These are phyloP conservation scores for Bergia sp. DNA, from an alignment of 92 coral and sea anemone genomes.

Conservation along the genomic window DNA sequence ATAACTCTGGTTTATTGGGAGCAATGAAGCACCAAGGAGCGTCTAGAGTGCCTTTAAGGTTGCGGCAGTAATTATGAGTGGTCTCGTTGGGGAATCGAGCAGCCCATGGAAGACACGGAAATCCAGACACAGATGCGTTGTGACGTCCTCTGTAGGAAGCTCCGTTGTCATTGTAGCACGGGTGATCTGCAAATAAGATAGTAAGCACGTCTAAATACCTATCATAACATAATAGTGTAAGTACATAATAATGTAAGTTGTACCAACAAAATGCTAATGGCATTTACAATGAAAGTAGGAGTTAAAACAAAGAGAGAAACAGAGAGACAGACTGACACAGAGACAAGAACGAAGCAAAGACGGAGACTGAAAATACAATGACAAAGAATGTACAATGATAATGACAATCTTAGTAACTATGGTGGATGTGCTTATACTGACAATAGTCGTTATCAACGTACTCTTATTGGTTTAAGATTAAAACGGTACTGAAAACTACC, in stretches of 20 bases:
- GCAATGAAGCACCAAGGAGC: conserved; percentile 91
- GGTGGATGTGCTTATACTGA: no score
- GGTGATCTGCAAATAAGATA: conserved; percentile 43
- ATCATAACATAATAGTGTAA: no score
- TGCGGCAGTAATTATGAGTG: conserved; percentile 85
- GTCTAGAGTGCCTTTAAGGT: conserved; percentile 51
- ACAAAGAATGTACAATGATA: no score
- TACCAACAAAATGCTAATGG: no score
- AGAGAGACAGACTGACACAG: background rate
- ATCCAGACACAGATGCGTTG: conserved; percentile 69
- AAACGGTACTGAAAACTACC: no score
- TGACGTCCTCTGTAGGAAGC: conserved; percentile 69
- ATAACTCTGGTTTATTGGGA: conserved; percentile 57
- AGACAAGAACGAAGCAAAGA: background rate
- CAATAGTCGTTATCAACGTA: no score
- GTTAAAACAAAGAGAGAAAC: no score
- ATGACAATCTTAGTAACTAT: no score
- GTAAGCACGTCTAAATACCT: background rate
- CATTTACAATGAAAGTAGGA: background rate
- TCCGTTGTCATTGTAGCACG: conserved; percentile 80
- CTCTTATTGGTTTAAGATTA: no score
- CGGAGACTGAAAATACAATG: no score
- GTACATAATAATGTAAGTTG: no score
- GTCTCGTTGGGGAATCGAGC: conserved; percentile 45
- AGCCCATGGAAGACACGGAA: conserved; percentile 73